Percentiles rank a stretch among this genome's conserved stretches.
phyloP scores from a whole-genome alignment of 2,113 vertebrate species.

The Halcyon senegalensis region DNA sequence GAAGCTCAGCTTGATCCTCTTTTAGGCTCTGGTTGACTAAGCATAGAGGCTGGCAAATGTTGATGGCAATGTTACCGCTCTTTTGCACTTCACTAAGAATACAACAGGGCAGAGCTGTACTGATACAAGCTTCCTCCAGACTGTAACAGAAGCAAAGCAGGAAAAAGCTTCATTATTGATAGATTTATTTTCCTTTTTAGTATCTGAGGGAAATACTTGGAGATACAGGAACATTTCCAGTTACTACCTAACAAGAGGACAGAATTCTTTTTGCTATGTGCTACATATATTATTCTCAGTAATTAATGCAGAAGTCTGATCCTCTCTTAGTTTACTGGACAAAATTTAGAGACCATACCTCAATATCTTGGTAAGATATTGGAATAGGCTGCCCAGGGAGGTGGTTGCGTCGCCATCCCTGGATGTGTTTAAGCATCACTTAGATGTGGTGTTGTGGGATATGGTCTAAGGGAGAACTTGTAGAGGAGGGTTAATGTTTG shows the following conservation, averaged over 20 bases:
- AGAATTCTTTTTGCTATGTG: not conserved
- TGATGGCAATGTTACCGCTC: not conserved
- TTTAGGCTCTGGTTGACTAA: not conserved
- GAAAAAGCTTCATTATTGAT: not conserved
- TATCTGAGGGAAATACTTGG: not conserved
- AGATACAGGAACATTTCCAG: not conserved
- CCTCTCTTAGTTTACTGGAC: not conserved
- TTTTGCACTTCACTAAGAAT: not conserved
- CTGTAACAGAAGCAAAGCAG: not conserved
- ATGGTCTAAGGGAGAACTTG: no score
- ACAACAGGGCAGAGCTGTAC: not conserved
- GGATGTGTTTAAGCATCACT: no score
- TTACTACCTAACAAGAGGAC: not conserved
- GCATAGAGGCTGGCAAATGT: not conserved
- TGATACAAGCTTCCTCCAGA: not conserved
- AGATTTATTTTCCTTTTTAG: not conserved
- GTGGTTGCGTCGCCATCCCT: no score
- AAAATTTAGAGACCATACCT: not conserved
- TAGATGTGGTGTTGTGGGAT: no score
- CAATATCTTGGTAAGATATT: no score
- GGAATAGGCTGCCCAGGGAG: no score
- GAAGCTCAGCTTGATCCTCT: not conserved
- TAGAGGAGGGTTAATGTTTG: no score
- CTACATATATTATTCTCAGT: not conserved
- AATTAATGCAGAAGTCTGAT: not conserved